Evolutionary conservation across 2,888 invertebrate species (phyloP).

Genomic region (Agrochola macilenta): DNA sequence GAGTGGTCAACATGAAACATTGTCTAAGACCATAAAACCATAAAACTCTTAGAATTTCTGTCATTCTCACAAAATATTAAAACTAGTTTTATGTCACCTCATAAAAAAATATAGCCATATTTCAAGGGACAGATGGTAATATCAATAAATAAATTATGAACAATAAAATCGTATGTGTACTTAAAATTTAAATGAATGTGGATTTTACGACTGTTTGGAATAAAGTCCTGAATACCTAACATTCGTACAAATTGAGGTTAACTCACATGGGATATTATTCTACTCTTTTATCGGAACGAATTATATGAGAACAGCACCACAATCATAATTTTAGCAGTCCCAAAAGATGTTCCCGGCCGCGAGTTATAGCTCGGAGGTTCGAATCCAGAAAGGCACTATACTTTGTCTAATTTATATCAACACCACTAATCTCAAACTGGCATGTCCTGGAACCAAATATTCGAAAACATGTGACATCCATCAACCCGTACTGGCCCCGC

Average conservation of each 20-base stretch:
- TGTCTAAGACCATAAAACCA: neutral
- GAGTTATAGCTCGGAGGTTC: too few relatives aligned
- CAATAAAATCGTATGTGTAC: slow-evolving; percentile 43
- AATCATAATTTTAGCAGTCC: too few relatives aligned
- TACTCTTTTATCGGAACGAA: too few relatives aligned
- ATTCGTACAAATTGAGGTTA: slow-evolving; percentile 18
- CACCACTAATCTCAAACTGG: too few relatives aligned
- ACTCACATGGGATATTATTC: slow-evolving; percentile 2
- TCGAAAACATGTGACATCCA: too few relatives aligned
- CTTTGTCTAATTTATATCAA: too few relatives aligned
- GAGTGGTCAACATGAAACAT: neutral
- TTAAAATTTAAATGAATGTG: slow-evolving; percentile 51
- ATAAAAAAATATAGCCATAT: slow-evolving; percentile 35
- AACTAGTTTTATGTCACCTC: slow-evolving; percentile 30
- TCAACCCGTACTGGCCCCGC: too few relatives aligned
- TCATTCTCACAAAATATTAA: slow-evolving; percentile 17
- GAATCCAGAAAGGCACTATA: too few relatives aligned
- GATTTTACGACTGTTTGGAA: slow-evolving; percentile 31
- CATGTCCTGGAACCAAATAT: too few relatives aligned
- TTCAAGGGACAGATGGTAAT: slow-evolving; percentile 19
- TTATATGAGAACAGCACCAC: too few relatives aligned
- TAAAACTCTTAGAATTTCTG: neutral
- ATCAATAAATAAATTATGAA: slow-evolving; percentile 54
- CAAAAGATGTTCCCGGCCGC: too few relatives aligned
- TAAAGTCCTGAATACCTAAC: slow-evolving; percentile 22